Conservation (phyloP, 2,797 vertebrate species). For the Macrochelys suwanniensis region DNA sequence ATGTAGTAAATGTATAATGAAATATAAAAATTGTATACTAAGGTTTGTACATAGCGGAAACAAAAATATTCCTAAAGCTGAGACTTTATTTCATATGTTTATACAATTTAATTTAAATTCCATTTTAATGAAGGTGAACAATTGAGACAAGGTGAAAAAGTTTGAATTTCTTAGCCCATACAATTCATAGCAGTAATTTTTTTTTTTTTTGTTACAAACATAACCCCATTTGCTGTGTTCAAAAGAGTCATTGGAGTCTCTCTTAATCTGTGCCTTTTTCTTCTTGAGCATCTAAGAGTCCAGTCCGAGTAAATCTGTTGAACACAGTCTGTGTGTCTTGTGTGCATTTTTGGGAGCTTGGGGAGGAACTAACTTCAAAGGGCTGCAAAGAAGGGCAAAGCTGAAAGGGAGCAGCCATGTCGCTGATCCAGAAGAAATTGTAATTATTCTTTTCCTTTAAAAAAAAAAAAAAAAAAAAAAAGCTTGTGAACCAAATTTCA, state of each 20-base stretch:
- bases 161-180: conserved; percentile 72
- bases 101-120: conserved; percentile 86
- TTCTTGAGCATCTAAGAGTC: conserved; percentile 75
- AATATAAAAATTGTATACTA: conserved; percentile 81
- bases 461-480: conserved; percentile 34
- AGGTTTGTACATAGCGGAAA: conserved; percentile 83
- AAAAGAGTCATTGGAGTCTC: conserved; percentile 77
- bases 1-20: conserved; percentile 80
- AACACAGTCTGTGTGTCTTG: conserved; percentile 79
- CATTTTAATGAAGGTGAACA: conserved; percentile 83
- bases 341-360: conserved; percentile 73
- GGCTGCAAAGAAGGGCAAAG: conserved; percentile 42
- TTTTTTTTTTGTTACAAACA: conserved; percentile 65
- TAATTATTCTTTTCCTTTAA: not conserved
- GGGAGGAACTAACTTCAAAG: conserved; percentile 21
- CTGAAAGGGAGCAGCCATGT: not conserved
- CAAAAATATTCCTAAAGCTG: conserved; percentile 77
- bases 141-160: conserved; percentile 75
- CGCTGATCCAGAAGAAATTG: conserved; percentile 30
- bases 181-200: conserved; percentile 72
- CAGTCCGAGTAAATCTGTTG: conserved; percentile 82
- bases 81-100: conserved; percentile 87
- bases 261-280: conserved; percentile 86
- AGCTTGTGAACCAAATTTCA: not conserved
- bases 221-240: conserved; percentile 75